Evolutionary conservation across 23 tunicate genomes (phyloP), one percentile per base, ranked within the genome.

Genomic region (Oikopleura dioica): DNA sequence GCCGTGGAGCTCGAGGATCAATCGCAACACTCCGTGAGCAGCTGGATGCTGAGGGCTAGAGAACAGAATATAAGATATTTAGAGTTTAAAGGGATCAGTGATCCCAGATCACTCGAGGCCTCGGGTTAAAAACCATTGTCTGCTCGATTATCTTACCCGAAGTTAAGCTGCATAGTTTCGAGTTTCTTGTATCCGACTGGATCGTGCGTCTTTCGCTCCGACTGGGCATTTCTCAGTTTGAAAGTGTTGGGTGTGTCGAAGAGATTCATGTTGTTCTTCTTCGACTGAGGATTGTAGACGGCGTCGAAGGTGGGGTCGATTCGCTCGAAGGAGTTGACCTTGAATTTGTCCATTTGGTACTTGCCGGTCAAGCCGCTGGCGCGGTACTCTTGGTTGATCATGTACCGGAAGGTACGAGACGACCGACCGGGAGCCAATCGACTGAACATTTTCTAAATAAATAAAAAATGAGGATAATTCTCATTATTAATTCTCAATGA

Each of bases 1-100:
- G 32, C 86, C 96, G 59, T 82, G 81, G 77, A 82, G 79, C 51
- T 89, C 96, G 30, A 89, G 82, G 38, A 89, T 82, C 28, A 89
- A 38, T 29, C 96, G 79, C 24, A 89, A 79, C 68, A 89, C 96
- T 35, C 96, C 96, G 75, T 89, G 96, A 63, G 96, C 95, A 2
- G 95, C 95, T n/a, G 95, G 95, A 83, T 86, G 95, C 75, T 86
- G 95, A 0, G 95, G 95, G 32, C 95, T 87, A 51, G 83, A 86
- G 72, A n/a, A n/a, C n/a, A n/a, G n/a, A n/a, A n/a, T n/a, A n/a
- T n/a, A n/a, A n/a, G n/a, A n/a, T n/a, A n/a, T n/a, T n/a, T n/a
- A n/a, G n/a, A n/a, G n/a, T n/a, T n/a, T n/a, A n/a, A n/a, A n/a
- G n/a, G n/a, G n/a, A n/a, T n/a, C n/a, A n/a, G n/a, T n/a, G n/a